A percentile compares a stretch with the other conserved stretches of the same genome.
phyloP scores from a whole-genome alignment of 2,888 invertebrate genomes.

The Macaria liturata region DNA sequence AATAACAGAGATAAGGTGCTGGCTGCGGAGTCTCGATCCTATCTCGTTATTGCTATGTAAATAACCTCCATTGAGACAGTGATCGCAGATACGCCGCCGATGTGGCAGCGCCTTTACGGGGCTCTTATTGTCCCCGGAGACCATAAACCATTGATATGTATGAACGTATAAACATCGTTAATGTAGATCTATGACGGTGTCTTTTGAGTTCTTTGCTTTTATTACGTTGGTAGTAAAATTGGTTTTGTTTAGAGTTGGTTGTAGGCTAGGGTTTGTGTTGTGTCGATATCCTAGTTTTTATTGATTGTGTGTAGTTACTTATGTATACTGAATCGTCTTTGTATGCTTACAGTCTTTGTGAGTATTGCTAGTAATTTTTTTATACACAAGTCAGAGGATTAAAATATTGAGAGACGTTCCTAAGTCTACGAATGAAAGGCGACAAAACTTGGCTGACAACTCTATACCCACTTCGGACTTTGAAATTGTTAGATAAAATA shows the following conservation, averaged over 20 bases:
- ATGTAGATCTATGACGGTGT: conserved; percentile 15
- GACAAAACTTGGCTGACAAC: no score
- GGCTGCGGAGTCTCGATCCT: conserved; percentile 59
- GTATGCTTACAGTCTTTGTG: no score
- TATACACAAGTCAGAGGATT: no score
- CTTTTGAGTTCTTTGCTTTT: conserved; percentile 13
- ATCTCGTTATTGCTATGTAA: conserved; percentile 80
- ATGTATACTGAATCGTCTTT: no score
- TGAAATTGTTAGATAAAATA: no score
- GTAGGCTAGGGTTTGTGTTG: not conserved
- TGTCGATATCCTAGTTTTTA: no score
- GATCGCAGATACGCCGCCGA: conserved; percentile 73
- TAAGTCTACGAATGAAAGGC: no score
- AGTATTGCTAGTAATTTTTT: no score
- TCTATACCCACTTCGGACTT: no score
- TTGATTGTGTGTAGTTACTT: no score
- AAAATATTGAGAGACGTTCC: no score
- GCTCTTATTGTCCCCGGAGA: conserved; percentile 48
- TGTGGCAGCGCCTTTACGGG: conserved; percentile 75
- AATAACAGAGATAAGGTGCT: conserved; percentile 72
- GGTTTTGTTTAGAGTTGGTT: not conserved
- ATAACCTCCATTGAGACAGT: conserved; percentile 76
- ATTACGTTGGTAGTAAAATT: not conserved
- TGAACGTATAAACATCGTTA: conserved; percentile 22
- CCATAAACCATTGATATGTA: conserved; percentile 36